A percentile compares a stretch with the other conserved stretches of the same genome.
These are phyloP conservation scores for Agriopis leucophaearia DNA, from an alignment of 2,888 invertebrate genomes.

Conservation along the genomic window DNA sequence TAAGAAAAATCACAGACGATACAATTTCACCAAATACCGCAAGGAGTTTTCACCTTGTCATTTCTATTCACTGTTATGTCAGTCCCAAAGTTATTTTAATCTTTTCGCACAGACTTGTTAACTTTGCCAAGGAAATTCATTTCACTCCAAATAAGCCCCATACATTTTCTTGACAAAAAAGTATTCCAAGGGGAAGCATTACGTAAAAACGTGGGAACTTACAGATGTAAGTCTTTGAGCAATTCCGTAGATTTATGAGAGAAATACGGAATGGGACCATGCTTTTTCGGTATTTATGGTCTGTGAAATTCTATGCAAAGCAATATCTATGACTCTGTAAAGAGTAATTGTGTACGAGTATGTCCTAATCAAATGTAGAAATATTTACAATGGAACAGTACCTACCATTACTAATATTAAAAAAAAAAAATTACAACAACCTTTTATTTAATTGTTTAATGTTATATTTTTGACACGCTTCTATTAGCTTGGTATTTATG, in stretches of 20 bases:
- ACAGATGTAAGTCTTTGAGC: constrained; percentile 34
- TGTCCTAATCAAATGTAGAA: neutral
- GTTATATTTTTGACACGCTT: too few species aligned
- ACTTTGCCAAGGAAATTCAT: constrained; percentile 41
- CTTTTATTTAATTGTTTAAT: too few species aligned
- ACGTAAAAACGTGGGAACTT: constrained; percentile 37
- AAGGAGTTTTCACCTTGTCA: neutral
- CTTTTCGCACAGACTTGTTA: constrained; percentile 34
- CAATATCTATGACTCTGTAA: neutral
- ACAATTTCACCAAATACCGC: too few species aligned
- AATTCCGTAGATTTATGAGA: constrained; percentile 31
- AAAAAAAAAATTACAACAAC: too few species aligned
- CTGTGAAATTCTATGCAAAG: neutral
- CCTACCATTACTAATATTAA: too few species aligned
- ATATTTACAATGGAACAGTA: too few species aligned
- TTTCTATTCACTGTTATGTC: constrained; percentile 34
- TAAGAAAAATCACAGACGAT: too few species aligned
- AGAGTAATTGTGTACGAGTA: neutral
- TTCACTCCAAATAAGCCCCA: constrained; percentile 38
- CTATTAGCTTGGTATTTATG: too few species aligned
- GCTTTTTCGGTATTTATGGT: constrained; percentile 20
- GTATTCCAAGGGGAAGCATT: constrained; percentile 24
- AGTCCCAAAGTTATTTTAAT: constrained; percentile 37
- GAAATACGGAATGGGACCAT: constrained; percentile 20
- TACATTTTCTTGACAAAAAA: constrained; percentile 29